phyloP scores from a whole-genome alignment of 1,140 invertebrate genomes.

The Orius insidiosus region DNA sequence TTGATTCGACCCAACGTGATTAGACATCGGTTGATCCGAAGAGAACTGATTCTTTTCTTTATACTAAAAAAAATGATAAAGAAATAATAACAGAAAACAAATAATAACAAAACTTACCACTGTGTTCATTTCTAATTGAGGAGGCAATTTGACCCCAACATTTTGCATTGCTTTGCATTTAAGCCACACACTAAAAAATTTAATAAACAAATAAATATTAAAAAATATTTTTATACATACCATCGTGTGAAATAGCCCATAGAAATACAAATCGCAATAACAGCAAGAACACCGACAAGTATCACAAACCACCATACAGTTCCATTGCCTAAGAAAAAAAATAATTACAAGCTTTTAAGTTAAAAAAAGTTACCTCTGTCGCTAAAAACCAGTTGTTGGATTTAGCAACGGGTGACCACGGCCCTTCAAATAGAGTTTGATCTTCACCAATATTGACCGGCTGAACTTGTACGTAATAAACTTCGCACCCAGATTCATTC shows the following conservation, averaged over 20 bases:
- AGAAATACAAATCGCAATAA: constrained; percentile 20
- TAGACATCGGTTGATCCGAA: constrained; percentile 6
- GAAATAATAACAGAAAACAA: constrained; percentile 2
- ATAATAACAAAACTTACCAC: constrained; percentile 22
- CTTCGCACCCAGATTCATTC: too few species aligned
- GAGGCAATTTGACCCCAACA: constrained; percentile 35
- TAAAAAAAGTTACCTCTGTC: not conserved
- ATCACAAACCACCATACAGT: constrained; percentile 10
- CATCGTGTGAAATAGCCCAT: constrained; percentile 20
- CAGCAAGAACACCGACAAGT: constrained; percentile 26
- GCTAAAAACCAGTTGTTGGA: constrained; percentile 6
- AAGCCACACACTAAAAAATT: constrained; percentile 27
- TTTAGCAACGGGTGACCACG: constrained; percentile 28
- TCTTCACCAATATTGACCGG: constrained; percentile 27
- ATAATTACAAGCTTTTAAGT: not conserved
- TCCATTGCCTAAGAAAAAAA: constrained; percentile 2
- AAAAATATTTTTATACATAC: constrained; percentile 21
- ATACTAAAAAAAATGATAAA: constrained; percentile 14
- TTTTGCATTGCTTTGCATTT: constrained; percentile 33
- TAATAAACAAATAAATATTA: constrained; percentile 4
- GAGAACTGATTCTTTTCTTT: constrained; percentile 10
- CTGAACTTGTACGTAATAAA: constrained; percentile 21
- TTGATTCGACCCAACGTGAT: constrained; percentile 5
- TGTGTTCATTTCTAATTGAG: constrained; percentile 29
- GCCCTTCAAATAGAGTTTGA: constrained; percentile 24